A percentile compares a stretch with the other conserved stretches of the same genome.
Evolutionary conservation across 2,797 vertebrate genomes (phyloP).

Genomic region (Psittacula derbiana): DNA sequence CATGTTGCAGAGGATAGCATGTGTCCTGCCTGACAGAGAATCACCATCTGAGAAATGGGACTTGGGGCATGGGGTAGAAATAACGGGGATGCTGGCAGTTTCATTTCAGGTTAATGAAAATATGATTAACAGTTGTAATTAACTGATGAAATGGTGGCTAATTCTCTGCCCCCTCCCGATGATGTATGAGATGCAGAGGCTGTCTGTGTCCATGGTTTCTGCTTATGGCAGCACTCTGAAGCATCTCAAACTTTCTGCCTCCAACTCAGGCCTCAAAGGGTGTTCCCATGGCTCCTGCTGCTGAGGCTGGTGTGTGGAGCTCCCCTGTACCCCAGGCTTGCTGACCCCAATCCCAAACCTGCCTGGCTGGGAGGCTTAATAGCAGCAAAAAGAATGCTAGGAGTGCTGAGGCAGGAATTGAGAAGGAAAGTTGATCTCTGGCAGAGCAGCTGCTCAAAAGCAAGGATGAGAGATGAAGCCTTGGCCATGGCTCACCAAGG

Average conservation of each 20-base stretch:
- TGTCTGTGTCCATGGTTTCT: background rate
- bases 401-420: background rate
- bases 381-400: background rate
- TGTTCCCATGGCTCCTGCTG: background rate
- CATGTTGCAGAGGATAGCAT: background rate
- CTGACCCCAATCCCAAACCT: background rate
- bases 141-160: constrained; percentile 31
- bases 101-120: constrained; percentile 54
- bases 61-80: background rate
- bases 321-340: background rate
- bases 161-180: constrained; percentile 8
- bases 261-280: rapidly evolving
- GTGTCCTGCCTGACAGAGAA: background rate
- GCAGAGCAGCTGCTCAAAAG: background rate
- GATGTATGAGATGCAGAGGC: background rate
- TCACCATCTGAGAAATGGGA: background rate
- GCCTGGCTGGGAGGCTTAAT: background rate
- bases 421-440: background rate
- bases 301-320: background rate
- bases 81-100: background rate
- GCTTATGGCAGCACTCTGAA: constrained; percentile 36
- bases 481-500: background rate
- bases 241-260: background rate
- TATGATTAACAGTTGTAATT: constrained; percentile 62
- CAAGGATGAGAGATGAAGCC: background rate